phyloP scores from a whole-genome alignment of 1,140 invertebrate genomes.

The Leptopilina clavipes region DNA sequence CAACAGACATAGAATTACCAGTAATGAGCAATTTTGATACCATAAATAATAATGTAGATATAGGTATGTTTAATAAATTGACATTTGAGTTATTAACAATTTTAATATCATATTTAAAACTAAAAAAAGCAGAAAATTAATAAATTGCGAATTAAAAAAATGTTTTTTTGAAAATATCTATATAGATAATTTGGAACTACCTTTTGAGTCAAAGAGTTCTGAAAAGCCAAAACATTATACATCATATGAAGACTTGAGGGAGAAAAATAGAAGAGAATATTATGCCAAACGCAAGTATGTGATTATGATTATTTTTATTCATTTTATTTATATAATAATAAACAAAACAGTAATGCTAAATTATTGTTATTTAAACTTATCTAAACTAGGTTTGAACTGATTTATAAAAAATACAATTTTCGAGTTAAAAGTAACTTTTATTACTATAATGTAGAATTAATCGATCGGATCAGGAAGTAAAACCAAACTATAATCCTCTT shows the following conservation, averaged over 20 bases:
- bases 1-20: slow-evolving; percentile 41
- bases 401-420: too few species aligned
- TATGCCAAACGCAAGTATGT: not conserved
- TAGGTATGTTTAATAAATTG: not conserved
- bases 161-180: too few species aligned
- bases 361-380: not conserved
- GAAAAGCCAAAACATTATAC: not conserved
- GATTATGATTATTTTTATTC: not conserved
- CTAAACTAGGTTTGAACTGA: too few species aligned
- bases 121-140: not conserved
- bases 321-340: not conserved
- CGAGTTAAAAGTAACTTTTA: too few species aligned
- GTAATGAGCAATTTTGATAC: slow-evolving; percentile 40
- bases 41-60: slow-evolving; percentile 16
- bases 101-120: not conserved
- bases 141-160: not conserved
- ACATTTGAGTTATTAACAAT: not conserved
- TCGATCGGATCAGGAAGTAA: too few species aligned
- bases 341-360: not conserved
- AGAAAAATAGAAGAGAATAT: slow-evolving; percentile 35
- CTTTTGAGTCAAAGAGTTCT: not conserved
- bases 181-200: slow-evolving; percentile 29
- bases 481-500: too few species aligned
- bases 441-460: too few species aligned
- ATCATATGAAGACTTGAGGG: slow-evolving; percentile 42